Conservation (phyloP, 1,140 invertebrate genomes). For the Penaeus chinensis region DNA sequence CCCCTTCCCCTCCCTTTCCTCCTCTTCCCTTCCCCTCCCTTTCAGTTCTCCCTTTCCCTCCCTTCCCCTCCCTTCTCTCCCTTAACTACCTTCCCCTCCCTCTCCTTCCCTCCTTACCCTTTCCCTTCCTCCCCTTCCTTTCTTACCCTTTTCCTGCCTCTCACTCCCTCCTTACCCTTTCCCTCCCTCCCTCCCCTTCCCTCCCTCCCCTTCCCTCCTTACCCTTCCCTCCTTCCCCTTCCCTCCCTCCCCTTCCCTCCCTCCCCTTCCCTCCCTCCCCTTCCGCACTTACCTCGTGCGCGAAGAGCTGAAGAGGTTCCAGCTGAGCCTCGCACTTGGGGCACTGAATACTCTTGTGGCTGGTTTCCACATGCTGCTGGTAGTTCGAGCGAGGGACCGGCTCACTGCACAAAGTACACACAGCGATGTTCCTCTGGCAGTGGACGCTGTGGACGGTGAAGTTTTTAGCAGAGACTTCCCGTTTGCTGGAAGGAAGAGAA, state of each 20-base stretch:
- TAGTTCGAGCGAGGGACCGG: constrained; percentile 68
- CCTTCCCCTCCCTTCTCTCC: no score
- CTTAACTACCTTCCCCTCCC: no score
- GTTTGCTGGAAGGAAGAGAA: constrained; percentile 66
- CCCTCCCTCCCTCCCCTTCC: neutral
- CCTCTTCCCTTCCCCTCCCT: no score
- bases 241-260: neutral
- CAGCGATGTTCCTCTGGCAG: constrained; percentile 69
- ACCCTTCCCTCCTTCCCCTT: neutral
- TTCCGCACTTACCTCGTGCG: constrained; percentile 68
- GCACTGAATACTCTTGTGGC: constrained; percentile 68
- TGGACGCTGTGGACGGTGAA: constrained; percentile 71
- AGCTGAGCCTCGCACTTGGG: constrained; percentile 67
- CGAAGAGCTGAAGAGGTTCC: constrained; percentile 68
- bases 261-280: neutral
- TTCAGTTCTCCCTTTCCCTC: no score
- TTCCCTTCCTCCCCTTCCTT: no score
- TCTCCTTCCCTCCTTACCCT: no score
- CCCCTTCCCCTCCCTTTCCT: no score
- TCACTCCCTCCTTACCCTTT: neutral
- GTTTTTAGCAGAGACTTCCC: constrained; percentile 68
- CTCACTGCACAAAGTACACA: constrained; percentile 70
- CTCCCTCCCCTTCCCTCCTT: neutral
- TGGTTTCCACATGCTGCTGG: constrained; percentile 68
- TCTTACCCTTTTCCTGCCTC: no score